phyloP scores from a whole-genome alignment of 2,797 vertebrate genomes.

The Micropoecilia bifurca region DNA sequence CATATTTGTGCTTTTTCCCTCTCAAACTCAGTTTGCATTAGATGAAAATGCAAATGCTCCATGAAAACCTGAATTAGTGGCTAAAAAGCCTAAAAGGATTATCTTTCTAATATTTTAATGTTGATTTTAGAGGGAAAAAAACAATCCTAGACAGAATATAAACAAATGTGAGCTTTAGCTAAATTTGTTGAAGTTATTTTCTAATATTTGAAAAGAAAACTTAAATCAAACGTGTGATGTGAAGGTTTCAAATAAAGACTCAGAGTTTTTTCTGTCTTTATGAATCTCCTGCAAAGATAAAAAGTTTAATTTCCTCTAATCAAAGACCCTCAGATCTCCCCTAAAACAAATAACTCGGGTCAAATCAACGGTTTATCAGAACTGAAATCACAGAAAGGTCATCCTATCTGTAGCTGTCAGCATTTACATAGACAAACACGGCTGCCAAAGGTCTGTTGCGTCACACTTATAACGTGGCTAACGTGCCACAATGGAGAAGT shows the following conservation, averaged over 20 bases:
- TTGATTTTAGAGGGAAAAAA: not conserved
- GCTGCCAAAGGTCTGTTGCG: slow-evolving; percentile 8
- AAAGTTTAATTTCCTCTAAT: not conserved
- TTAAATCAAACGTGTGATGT: not conserved
- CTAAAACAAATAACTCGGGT: not conserved
- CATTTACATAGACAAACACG: not conserved
- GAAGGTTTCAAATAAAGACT: not conserved
- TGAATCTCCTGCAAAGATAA: not conserved
- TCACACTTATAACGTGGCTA: not conserved
- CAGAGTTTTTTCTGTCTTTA: not conserved
- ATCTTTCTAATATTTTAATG: not conserved
- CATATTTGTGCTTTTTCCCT: not conserved
- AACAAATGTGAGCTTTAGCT: not conserved
- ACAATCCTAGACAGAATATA: not conserved
- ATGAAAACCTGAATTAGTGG: not conserved
- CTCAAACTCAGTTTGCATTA: not conserved
- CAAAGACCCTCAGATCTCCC: not conserved
- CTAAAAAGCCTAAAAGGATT: not conserved
- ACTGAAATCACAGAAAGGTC: not conserved
- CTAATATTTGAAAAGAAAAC: not conserved
- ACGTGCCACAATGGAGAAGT: not conserved
- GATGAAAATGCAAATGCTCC: not conserved
- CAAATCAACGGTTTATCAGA: not conserved
- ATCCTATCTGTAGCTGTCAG: not conserved
- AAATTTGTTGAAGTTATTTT: not conserved